phyloP scores from a whole-genome alignment of 2,113 vertebrate species.

The Ondatra zibethicus region DNA sequence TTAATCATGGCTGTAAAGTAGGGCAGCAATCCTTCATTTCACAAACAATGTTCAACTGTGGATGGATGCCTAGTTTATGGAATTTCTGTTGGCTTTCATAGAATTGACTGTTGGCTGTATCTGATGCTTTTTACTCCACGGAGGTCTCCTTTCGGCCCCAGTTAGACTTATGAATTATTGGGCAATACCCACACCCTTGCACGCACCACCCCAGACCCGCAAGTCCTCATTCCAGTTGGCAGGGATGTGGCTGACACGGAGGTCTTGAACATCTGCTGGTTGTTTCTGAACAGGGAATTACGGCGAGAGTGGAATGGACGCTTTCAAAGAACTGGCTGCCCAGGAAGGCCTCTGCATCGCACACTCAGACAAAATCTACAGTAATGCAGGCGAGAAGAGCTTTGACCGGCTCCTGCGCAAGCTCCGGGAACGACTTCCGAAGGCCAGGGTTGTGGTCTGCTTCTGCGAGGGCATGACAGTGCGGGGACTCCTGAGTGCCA shows the following conservation, averaged over 20 bases:
- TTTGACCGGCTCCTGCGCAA: slow-evolving; percentile 96
- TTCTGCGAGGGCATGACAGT: slow-evolving; percentile 99
- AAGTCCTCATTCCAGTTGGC: background rate
- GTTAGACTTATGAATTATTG: background rate
- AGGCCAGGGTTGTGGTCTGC: slow-evolving; percentile 97
- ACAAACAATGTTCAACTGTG: background rate
- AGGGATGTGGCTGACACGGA: background rate
- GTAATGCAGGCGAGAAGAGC: slow-evolving; percentile 97
- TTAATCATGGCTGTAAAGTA: slow-evolving; percentile 22
- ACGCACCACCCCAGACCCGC: background rate
- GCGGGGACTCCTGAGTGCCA: slow-evolving; percentile 95
- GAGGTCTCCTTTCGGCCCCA: background rate
- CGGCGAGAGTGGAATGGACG: slow-evolving; percentile 99
- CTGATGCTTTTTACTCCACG: background rate
- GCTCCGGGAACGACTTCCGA: slow-evolving; percentile 95
- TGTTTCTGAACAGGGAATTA: slow-evolving; percentile 93
- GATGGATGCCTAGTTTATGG: background rate
- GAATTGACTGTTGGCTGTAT: background rate
- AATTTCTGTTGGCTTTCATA: background rate
- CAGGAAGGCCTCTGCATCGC: slow-evolving; percentile 98
- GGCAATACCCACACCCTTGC: background rate
- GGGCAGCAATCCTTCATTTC: background rate
- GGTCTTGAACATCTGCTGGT: slow-evolving; percentile 19
- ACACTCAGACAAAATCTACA: slow-evolving; percentile 99
- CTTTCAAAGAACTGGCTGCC: slow-evolving; percentile 98